Evolutionary conservation across 35 echinoderm and acorn worm species (phyloP), one percentile per base, ranked within the genome.

Genomic region (Patiria miniata): DNA sequence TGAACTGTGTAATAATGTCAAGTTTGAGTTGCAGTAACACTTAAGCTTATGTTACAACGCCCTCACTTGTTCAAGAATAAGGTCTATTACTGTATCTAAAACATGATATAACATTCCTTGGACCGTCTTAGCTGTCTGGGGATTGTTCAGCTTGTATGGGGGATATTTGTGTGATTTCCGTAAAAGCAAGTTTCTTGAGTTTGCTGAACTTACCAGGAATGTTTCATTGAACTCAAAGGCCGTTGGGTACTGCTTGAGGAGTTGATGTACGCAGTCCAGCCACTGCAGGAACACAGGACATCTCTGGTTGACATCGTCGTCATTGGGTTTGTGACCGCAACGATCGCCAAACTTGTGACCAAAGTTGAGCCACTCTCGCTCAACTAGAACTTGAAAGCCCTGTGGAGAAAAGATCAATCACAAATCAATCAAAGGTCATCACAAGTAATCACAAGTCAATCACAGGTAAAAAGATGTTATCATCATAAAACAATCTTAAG

Each of bases 221-320:
- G 94, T 95, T 81, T 92, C 89, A 83, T 95, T 95, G 86, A 95
- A 95, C 85, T 95, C 86, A 89, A 95, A 95, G 44, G 94, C 81
- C 44, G 94, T 95, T 53, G 94, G 94, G 73, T 88, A 95, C 83
- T 96, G 94, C 79, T 52, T 89, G 8, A 96, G 77, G 18, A 96
- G 81, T 78, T 96, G 94, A 87, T 96, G 94, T 9, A 96, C 61
- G 38, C 90, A 92, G 52, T 96, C 94, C 40, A 96, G 52, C 94
- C 94, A 96, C 77, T 96, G 94, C 14, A 96, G 85, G 83, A 96
- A 96, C 10, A 96, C 94, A 8, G 94, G 94, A 37, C 90, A 96
- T 54, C 90, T 88, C 60, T 91, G 90, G 65, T 96, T 96, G 44
- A 58, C 68, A 57, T 96, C 94, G 82, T 92, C 86, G 14, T 96